A percentile compares a stretch with the other conserved stretches of the same genome.
Conservation (phyloP, 2,113 vertebrate species). For the Conger conger region DNA sequence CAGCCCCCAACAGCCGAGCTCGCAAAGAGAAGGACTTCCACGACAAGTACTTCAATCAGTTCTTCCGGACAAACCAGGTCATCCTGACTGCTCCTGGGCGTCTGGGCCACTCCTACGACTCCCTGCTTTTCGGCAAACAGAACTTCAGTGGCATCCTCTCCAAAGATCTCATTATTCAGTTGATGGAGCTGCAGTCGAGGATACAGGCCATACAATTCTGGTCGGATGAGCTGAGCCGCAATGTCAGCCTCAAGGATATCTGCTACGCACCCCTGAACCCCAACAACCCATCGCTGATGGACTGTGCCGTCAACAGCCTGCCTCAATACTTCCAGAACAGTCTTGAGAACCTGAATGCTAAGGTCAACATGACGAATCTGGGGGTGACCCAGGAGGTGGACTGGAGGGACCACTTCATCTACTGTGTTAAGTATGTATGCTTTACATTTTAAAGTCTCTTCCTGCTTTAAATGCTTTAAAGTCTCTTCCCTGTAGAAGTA, state of each 20-base stretch:
- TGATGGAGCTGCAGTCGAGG: constrained; percentile 77
- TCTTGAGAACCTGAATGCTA: constrained; percentile 57
- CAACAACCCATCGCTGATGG: constrained; percentile 45
- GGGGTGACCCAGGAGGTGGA: constrained; percentile 70
- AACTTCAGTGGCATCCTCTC: constrained; percentile 82
- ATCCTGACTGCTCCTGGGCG: constrained; percentile 74
- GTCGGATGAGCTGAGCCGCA: constrained; percentile 61
- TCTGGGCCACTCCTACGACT: constrained; percentile 68
- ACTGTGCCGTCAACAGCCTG: constrained; percentile 86
- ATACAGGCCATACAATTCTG: constrained; percentile 71
- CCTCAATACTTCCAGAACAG: constrained; percentile 95
- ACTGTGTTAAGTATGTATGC: constrained; percentile 82
- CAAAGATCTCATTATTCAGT: constrained; percentile 67
- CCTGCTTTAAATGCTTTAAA: too few species aligned
- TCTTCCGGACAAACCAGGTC: constrained; percentile 87
- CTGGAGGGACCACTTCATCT: constrained; percentile 91
- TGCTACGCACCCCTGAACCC: constrained; percentile 88
- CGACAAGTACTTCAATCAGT: constrained; percentile 81
- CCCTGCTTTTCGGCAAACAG: constrained; percentile 75
- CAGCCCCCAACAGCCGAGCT: constrained; percentile 76
- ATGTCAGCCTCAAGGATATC: constrained; percentile 72
- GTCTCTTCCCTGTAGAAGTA: neutral
- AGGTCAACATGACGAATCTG: constrained; percentile 67
- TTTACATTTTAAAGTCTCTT: neutral
- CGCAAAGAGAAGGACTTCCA: constrained; percentile 82